Base-by-base conservation (phyloP, 2,113 vertebrate genomes). In the Tragelaphus scriptus region DNA sequence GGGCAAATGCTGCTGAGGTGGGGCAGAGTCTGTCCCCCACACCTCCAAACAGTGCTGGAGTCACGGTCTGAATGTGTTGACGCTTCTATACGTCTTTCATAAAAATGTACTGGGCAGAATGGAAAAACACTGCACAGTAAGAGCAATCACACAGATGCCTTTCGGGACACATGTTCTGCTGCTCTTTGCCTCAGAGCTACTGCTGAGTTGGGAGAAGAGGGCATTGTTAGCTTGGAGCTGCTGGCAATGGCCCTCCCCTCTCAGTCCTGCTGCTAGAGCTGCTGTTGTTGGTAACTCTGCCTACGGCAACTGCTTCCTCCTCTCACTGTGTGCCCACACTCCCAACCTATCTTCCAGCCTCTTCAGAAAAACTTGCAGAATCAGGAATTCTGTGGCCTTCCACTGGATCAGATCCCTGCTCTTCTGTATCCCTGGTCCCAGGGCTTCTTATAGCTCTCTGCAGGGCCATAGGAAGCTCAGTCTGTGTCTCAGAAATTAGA, bases 61-160 rank as follows among this genome's bases (percentile, higher is more conserved):
- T 11, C 49, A 77, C 2, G 65, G n/a, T 6, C 6, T 56, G 32
- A 88, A 53, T 47, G 2, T 40, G 2, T 10, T n/a, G 12, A 25
- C 9, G 36, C 63, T 61, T 61, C 14, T 56, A 6, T 21, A 65
- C 5, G 14, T n/a, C 30, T 86, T 77, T 36, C 59, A 79, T 19
- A 81, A 58, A 88, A 96, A 87, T 65, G 59, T 58, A 63, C 44
- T 65, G 61, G 90, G 47, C 53, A 81, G 71, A 97, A 88, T 40
- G 95, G 51, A 92, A 97, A 98, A 97, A 58, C 71, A 96, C 75
- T 59, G 85, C 55, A 79, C 26, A 56, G 87, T 87, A 58, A 79
- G 71, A 97, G 71, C 88, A 95, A 65, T 87, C 94, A 93, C 68
- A 84, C n/a, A 59, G 79, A 94, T 93, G 40, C 85, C 88, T 95